A percentile compares a stretch with the other conserved stretches of the same genome.
Evolutionary conservation across 2,113 vertebrate species (phyloP).

Genomic region (Barnardius zonarius): DNA sequence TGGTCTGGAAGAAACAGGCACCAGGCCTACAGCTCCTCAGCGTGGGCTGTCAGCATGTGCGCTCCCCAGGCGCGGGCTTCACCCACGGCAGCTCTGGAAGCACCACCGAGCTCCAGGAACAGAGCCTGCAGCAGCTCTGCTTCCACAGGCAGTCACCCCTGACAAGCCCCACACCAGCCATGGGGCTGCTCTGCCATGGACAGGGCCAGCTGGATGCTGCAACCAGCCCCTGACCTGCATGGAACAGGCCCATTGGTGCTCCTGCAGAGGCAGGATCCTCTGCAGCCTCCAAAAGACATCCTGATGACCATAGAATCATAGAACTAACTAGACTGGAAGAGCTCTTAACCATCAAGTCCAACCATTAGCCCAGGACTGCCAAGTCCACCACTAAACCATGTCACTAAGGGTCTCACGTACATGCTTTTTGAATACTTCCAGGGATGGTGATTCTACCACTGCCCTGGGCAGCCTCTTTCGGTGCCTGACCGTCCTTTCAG

Average conservation of each 20-base stretch:
- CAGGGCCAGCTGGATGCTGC: rapidly evolving
- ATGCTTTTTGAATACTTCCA: neutral
- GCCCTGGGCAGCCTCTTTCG: neutral
- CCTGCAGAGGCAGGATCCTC: neutral
- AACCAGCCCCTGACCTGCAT: neutral
- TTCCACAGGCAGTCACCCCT: neutral
- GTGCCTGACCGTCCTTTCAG: neutral
- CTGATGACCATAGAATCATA: neutral
- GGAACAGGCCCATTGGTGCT: neutral
- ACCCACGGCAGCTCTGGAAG: neutral
- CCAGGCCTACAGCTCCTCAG: neutral
- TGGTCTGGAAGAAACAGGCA: neutral
- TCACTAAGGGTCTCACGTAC: neutral
- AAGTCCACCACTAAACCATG: neutral
- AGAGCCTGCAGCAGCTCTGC: neutral
- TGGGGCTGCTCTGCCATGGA: neutral
- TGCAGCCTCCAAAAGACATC: rapidly evolving
- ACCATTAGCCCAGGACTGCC: neutral
- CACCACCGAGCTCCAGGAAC: neutral
- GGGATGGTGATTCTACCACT: neutral
- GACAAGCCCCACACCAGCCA: rapidly evolving
- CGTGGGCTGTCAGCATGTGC: rapidly evolving
- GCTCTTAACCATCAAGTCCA: neutral
- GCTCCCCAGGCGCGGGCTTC: neutral
- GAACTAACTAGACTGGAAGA: neutral